These are phyloP conservation scores for Tetramorium parvispinum DNA, from an alignment of 1,140 invertebrate species.

Conservation along the genomic window DNA sequence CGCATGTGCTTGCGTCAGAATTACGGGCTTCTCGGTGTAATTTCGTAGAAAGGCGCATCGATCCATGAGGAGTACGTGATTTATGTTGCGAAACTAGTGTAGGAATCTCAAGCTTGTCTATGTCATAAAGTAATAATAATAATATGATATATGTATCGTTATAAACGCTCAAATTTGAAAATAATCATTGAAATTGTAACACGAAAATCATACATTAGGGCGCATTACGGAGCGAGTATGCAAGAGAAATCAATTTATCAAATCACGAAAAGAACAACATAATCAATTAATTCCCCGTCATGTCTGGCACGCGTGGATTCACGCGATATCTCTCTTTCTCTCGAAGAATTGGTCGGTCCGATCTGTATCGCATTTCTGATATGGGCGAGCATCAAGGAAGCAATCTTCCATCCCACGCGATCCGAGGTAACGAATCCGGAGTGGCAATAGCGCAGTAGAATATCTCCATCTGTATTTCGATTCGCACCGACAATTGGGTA, in stretches of 20 bases:
- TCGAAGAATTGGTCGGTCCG: constrained; percentile 20
- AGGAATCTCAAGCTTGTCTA: not conserved
- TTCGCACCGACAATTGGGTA: constrained; percentile 66
- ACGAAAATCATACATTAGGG: not conserved
- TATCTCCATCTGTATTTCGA: constrained; percentile 73
- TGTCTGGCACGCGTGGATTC: not conserved
- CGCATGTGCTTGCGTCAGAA: constrained; percentile 69
- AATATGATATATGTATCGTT: not conserved
- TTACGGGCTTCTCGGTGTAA: constrained; percentile 60
- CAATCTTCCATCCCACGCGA: constrained; percentile 55
- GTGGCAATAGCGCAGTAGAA: constrained; percentile 58
- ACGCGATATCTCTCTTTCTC: constrained; percentile 32
- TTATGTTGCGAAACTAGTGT: constrained; percentile 45
- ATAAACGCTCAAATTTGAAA: constrained; percentile 5
- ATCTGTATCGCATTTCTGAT: constrained; percentile 34
- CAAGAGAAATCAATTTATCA: constrained; percentile 33
- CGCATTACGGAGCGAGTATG: not conserved
- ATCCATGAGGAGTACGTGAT: constrained; percentile 62
- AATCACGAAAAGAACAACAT: constrained; percentile 29
- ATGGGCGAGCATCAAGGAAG: constrained; percentile 30
- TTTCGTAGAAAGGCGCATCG: constrained; percentile 64
- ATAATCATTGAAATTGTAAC: not conserved
- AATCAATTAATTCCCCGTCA: constrained; percentile 45
- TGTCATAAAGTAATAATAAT: not conserved
- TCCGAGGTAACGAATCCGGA: constrained; percentile 37